phyloP scores from a whole-genome alignment of 1,140 invertebrate genomes.

The Aphaenogaster ashmeadi region DNA sequence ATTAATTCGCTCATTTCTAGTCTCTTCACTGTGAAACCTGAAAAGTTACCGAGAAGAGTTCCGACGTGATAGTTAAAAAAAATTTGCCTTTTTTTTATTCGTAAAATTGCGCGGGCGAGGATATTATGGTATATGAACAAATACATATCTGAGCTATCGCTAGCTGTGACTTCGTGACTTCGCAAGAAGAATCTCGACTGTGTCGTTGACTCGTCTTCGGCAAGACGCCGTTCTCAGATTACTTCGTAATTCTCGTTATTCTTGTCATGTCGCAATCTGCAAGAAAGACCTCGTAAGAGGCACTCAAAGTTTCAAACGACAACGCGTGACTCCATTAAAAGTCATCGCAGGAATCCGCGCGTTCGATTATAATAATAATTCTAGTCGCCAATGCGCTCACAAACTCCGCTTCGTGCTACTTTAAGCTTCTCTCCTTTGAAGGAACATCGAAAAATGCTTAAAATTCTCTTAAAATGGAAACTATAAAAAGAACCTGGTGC shows the following conservation, averaged over 20 bases:
- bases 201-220: slow-evolving; percentile 15
- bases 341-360: slow-evolving; percentile 8
- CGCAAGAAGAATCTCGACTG: slow-evolving; percentile 4
- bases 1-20: slow-evolving; percentile 1
- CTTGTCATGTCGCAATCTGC: slow-evolving; percentile 37
- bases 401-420: neutral
- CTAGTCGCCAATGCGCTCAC: neutral
- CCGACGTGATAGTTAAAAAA: too few relatives aligned
- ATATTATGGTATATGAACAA: neutral
- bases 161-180: slow-evolving; percentile 21
- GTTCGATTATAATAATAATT: slow-evolving; percentile 54
- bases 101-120: neutral
- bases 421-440: neutral
- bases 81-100: neutral
- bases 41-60: neutral
- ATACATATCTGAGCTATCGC: neutral
- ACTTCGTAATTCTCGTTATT: slow-evolving; percentile 45
- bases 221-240: slow-evolving; percentile 15
- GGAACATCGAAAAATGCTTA: neutral
- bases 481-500: neutral
- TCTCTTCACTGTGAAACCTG: neutral
- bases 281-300: slow-evolving; percentile 41
- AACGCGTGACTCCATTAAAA: slow-evolving; percentile 59
- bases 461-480: neutral
- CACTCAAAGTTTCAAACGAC: slow-evolving; percentile 51